These are phyloP conservation scores for Sebastes variabilis DNA, from an alignment of 2,797 vertebrate species.

Conservation along the genomic window DNA sequence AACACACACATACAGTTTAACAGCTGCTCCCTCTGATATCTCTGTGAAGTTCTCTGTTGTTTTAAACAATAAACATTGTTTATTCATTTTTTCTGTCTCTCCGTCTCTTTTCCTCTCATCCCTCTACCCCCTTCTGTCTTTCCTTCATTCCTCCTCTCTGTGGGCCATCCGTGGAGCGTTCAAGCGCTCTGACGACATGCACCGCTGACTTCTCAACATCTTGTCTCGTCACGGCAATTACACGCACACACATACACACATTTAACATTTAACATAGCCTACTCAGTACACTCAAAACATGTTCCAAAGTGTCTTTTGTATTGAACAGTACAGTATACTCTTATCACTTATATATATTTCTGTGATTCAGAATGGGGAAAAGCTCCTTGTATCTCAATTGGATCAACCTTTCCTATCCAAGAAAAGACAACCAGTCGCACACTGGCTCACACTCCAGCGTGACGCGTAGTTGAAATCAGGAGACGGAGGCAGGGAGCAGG, in stretches of 20 bases:
- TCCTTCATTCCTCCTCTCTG: conserved; percentile 79
- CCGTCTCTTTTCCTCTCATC: conserved; percentile 45
- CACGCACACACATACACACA: conserved; percentile 71
- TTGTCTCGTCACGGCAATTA: conserved; percentile 89
- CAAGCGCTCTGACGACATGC: conserved; percentile 80
- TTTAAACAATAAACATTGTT: conserved; percentile 51
- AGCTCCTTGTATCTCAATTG: not conserved
- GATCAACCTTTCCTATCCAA: conserved; percentile 15
- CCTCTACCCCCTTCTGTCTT: conserved; percentile 75
- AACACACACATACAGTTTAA: not conserved
- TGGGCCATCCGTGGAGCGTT: conserved; percentile 81
- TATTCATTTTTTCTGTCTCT: conserved; percentile 61
- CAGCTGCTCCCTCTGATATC: conserved; percentile 6
- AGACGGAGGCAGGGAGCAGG: conserved; percentile 53
- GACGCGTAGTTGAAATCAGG: conserved; percentile 9
- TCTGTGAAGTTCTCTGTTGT: conserved; percentile 34
- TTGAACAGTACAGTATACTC: conserved; percentile 10
- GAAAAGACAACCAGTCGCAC: conserved; percentile 3
- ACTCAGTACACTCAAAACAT: conserved; percentile 41
- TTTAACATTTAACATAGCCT: conserved; percentile 57
- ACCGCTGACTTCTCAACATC: conserved; percentile 83
- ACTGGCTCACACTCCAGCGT: not conserved
- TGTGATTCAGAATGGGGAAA: conserved; percentile 13
- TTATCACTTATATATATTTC: not conserved
- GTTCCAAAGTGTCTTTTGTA: conserved; percentile 36